Percentiles rank a stretch among this genome's conserved stretches.
Evolutionary conservation across 2,888 invertebrate species (phyloP).

Genomic region (Oligia fasciuncula): DNA sequence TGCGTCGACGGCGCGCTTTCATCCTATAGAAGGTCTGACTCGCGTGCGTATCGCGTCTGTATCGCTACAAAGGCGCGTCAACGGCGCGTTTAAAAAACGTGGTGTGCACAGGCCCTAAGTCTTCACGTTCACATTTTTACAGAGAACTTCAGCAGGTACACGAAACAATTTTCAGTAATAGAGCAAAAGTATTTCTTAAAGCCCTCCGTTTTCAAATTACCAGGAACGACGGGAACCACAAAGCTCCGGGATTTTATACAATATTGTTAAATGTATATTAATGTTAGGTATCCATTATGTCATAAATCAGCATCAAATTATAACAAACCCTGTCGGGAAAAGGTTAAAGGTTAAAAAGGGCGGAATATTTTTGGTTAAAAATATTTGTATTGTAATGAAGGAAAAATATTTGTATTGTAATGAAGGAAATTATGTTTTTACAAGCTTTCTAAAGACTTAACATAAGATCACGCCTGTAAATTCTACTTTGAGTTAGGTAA

Average conservation of each 20-base stretch:
- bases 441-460: not conserved
- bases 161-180: not conserved
- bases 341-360: constrained; percentile 8
- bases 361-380: constrained; percentile 13
- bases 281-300: constrained; percentile 14
- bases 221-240: not conserved
- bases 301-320: constrained; percentile 36
- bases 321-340: constrained; percentile 12
- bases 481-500: too few species aligned
- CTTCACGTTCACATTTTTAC: not conserved
- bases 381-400: not conserved
- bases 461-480: too few species aligned
- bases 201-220: not conserved
- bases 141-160: not conserved
- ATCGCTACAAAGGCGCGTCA: too few species aligned
- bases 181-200: not conserved
- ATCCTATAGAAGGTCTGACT: too few species aligned
- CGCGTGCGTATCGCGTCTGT: too few species aligned
- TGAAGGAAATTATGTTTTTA: not conserved
- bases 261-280: constrained; percentile 4
- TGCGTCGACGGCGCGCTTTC: too few species aligned
- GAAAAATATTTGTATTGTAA: constrained; percentile 1
- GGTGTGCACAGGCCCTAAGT: not conserved
- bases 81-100: too few species aligned
- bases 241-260: not conserved